A percentile compares a stretch with the other conserved stretches of the same genome.
These are phyloP conservation scores for Eumerus sabulonum DNA, from an alignment of 2,888 invertebrate species.

Conservation along the genomic window DNA sequence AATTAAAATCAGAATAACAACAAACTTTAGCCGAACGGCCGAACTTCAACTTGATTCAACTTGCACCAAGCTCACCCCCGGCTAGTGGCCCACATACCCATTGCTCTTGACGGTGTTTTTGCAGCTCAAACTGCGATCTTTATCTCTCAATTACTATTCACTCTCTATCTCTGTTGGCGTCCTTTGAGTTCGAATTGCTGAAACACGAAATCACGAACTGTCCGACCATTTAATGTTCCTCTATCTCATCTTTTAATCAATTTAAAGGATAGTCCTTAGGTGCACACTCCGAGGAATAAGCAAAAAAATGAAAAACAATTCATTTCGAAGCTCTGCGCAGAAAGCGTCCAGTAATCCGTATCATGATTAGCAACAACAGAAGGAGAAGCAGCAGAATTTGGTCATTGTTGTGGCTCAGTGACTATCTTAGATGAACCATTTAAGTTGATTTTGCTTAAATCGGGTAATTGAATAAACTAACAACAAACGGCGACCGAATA, in stretches of 20 bases:
- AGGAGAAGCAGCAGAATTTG: too few relatives aligned
- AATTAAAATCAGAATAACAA: constrained; percentile 49
- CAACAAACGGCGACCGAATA: constrained; percentile 54
- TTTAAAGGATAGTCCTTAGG: constrained; percentile 52
- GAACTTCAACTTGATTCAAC: constrained; percentile 48
- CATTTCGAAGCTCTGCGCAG: constrained; percentile 48
- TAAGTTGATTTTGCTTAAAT: constrained; percentile 55
- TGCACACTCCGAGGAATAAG: background rate
- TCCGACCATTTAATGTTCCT: constrained; percentile 57
- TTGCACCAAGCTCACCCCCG: background rate
- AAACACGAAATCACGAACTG: constrained; percentile 66
- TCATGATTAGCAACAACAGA: constrained; percentile 46
- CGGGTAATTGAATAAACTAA: constrained; percentile 64
- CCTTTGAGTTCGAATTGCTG: constrained; percentile 41
- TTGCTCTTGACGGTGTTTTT: constrained; percentile 58
- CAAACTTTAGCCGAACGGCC: constrained; percentile 20
- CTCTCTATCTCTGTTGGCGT: constrained; percentile 10
- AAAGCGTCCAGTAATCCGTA: constrained; percentile 36
- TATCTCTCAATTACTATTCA: constrained; percentile 36
- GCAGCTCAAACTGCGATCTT: constrained; percentile 41
- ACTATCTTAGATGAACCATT: constrained; percentile 60
- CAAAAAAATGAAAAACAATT: constrained; percentile 11
- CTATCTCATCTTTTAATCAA: constrained; percentile 67
- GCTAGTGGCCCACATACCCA: constrained; percentile 51
- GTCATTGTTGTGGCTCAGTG: constrained; percentile 16